phyloP scores from a whole-genome alignment of 2,888 invertebrate species.

The Euclidia mi region DNA sequence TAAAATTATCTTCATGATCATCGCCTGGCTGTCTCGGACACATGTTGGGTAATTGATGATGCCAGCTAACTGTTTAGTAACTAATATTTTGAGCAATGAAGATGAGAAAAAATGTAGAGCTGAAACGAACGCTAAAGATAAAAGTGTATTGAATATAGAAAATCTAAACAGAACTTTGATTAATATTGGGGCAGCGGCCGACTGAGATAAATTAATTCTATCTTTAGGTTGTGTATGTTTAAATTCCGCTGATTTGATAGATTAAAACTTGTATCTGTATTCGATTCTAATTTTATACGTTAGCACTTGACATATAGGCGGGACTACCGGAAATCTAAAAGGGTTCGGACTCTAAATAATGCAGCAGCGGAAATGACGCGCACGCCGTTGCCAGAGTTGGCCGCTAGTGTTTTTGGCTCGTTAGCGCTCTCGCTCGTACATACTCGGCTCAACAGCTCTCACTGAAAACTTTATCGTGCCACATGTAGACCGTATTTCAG shows the following conservation, averaged over 20 bases:
- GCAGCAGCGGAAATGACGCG: slow-evolving; percentile 72
- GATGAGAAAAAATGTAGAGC: background rate
- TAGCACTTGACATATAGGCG: slow-evolving; percentile 27
- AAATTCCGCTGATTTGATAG: background rate
- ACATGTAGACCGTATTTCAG: slow-evolving; percentile 48
- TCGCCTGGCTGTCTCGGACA: slow-evolving; percentile 42
- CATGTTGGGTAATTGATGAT: slow-evolving; percentile 49
- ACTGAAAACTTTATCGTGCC: slow-evolving; percentile 53
- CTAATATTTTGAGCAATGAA: slow-evolving; percentile 21
- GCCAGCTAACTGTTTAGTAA: slow-evolving; percentile 25
- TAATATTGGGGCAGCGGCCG: background rate
- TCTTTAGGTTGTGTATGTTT: slow-evolving; percentile 15
- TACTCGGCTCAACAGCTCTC: slow-evolving; percentile 51
- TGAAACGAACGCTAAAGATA: slow-evolving; percentile 11
- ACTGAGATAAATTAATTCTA: slow-evolving; percentile 7
- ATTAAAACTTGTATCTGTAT: slow-evolving; percentile 20
- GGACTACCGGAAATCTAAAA: slow-evolving; percentile 65
- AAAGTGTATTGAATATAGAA: slow-evolving; percentile 7
- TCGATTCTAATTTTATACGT: slow-evolving; percentile 22
- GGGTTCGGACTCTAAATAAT: slow-evolving; percentile 63
- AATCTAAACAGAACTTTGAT: background rate
- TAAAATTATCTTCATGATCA: slow-evolving; percentile 52
- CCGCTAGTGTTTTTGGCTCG: slow-evolving; percentile 61
- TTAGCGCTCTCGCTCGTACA: slow-evolving; percentile 46
- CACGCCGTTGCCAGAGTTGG: slow-evolving; percentile 48